Conservation (phyloP, 1,140 invertebrate species). For the Drosophila burlai region DNA sequence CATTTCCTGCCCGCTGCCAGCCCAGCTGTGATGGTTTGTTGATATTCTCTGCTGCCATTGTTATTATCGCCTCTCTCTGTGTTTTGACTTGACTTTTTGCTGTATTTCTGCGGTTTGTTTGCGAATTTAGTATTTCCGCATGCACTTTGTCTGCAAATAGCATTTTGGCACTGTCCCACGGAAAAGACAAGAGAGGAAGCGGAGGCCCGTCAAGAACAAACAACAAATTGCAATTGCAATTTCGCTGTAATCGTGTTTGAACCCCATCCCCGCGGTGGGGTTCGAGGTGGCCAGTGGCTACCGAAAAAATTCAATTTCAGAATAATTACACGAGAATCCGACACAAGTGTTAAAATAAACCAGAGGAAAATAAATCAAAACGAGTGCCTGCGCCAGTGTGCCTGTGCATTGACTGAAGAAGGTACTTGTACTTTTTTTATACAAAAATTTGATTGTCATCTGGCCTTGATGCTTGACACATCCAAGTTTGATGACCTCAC, state of each 20-base stretch:
- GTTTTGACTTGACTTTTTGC: constrained; percentile 22
- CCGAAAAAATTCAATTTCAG: constrained; percentile 76
- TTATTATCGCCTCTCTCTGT: constrained; percentile 36
- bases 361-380: constrained; percentile 54
- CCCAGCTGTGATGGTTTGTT: constrained; percentile 61
- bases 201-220: constrained; percentile 64
- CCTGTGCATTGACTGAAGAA: constrained; percentile 13
- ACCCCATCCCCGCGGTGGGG: constrained; percentile 24
- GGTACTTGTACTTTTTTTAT: constrained; percentile 17
- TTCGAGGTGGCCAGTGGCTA: constrained; percentile 51
- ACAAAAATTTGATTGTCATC: constrained; percentile 40
- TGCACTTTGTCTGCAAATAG: constrained; percentile 73
- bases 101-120: constrained; percentile 24
- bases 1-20: constrained; percentile 54
- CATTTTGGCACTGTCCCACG: constrained; percentile 73
- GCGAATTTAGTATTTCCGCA: constrained; percentile 67
- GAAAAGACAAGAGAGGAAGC: constrained; percentile 73
- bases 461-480: constrained; percentile 48
- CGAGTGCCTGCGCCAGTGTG: constrained; percentile 10
- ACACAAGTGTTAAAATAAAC: constrained; percentile 51
- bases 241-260: constrained; percentile 54
- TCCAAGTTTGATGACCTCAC: constrained; percentile 60
- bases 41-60: constrained; percentile 31
- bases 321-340: constrained; percentile 71
- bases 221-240: constrained; percentile 32